Percentiles rank a stretch among this genome's conserved stretches.
These are phyloP conservation scores for Lamprotornis superbus DNA, from an alignment of 2,113 vertebrate genomes.

Conservation along the genomic window DNA sequence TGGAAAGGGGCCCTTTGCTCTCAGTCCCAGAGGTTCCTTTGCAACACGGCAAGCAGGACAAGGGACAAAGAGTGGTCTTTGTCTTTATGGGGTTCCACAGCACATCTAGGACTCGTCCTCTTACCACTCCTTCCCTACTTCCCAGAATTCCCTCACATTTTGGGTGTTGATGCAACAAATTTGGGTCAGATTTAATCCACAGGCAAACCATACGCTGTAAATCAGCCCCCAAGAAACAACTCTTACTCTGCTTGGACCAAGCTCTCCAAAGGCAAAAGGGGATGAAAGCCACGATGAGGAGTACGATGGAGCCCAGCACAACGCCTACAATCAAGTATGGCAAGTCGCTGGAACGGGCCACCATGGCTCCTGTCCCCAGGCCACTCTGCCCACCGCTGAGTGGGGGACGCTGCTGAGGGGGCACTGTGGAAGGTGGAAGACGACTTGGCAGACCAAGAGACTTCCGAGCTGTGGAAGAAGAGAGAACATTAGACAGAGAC, in stretches of 20 bases:
- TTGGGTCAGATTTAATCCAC: background rate
- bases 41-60: background rate
- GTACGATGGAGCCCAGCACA: constrained; percentile 88
- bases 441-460: constrained; percentile 76
- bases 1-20: background rate
- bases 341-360: constrained; percentile 88
- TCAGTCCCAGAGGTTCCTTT: background rate
- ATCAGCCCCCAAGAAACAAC: background rate
- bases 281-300: constrained; percentile 94
- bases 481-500: background rate
- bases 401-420: constrained; percentile 61
- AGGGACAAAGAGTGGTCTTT: background rate
- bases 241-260: constrained; percentile 97
- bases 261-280: constrained; percentile 96
- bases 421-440: constrained; percentile 71
- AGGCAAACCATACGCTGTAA: background rate
- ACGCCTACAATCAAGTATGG: constrained; percentile 93
- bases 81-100: background rate
- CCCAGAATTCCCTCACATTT: background rate
- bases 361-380: constrained; percentile 69
- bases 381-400: constrained; percentile 54
- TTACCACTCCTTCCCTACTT: background rate
- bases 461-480: constrained; percentile 71
- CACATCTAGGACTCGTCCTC: background rate
- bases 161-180: background rate